Evolutionary conservation across 2,888 invertebrate genomes (phyloP), one percentile per base, ranked within the genome.

Genomic region (Nomada fucata): DNA sequence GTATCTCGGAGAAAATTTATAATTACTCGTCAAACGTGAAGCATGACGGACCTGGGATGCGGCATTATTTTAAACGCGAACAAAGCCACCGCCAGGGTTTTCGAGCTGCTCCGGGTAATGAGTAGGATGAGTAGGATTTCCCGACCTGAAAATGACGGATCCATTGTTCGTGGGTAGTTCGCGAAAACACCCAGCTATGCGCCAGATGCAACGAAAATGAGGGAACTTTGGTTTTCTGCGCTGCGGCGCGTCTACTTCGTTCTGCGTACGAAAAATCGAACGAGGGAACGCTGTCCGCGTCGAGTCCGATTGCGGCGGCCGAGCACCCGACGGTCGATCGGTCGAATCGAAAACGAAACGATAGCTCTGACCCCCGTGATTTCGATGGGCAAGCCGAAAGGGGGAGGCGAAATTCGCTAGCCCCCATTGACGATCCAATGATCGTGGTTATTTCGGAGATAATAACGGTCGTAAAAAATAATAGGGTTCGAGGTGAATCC

Each of bases 61-160:
- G 64, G 71, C 47, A 71, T 79, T 84, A 82, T 79, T 85, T 85
- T 84, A 78, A 76, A 72, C 68, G 72, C 13, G 78, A 75, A 79
- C 79, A 63, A 83, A 80, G 74, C 74, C 68, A 23, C 47, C 55
- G 52, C 69, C 29, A 52, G 74, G 68, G 57, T 71, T 80, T 78
- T 82, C 67, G 47, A 68, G 75, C 82, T 70, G 67, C 70, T 64
- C 57, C 79, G 57, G 60, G 55, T 86, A 88, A 88, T 85, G 79
- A 88, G 84, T 61, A 74, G 74, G 73, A 74, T 20, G 76, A 79
- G 82, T 73, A 75, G 71, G 47, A 82, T 77, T 76, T 42, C 63
- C 75, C 82, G 76, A 82, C 74, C 84, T 88, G 89, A 63, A 87
- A 89, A 87, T 84, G 89, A 89, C 83, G 87, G 83, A 82, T 75